Percentiles rank a stretch among this genome's conserved stretches.
Conservation (phyloP, 2,888 invertebrate genomes). For the Temnothorax ravouxi region DNA sequence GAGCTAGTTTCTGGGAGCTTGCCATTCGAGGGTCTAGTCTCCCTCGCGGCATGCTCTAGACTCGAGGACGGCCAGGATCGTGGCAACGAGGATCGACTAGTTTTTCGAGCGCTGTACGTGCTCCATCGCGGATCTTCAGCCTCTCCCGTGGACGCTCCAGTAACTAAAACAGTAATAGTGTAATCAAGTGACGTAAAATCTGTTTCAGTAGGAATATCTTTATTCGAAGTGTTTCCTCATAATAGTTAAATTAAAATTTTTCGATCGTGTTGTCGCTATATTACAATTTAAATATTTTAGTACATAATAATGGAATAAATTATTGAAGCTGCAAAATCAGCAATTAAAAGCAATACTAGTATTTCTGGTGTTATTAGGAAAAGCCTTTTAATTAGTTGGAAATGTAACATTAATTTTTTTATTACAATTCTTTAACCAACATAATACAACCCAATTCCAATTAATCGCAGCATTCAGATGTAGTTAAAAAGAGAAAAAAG, state of each 20-base stretch:
- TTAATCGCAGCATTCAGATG: constrained; percentile 14
- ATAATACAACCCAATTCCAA: neutral
- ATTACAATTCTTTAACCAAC: neutral
- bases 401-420: neutral
- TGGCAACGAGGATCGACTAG: constrained; percentile 60
- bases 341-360: neutral
- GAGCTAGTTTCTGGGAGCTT: constrained; percentile 63
- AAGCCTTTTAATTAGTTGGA: neutral
- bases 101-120: constrained; percentile 68
- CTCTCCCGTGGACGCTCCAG: constrained; percentile 76
- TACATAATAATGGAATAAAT: neutral
- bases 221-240: neutral
- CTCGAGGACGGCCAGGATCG: constrained; percentile 61
- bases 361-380: neutral
- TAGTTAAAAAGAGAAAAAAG: neutral
- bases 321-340: neutral
- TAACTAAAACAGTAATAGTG: constrained; percentile 76
- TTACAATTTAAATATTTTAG: neutral
- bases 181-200: neutral
- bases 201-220: neutral
- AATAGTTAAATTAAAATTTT: neutral
- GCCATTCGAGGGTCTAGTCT: constrained; percentile 46
- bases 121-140: constrained; percentile 71
- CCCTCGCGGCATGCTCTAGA: constrained; percentile 52
- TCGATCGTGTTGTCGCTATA: neutral